Base-by-base conservation (phyloP, 2,888 invertebrate species). In the Nasonia oneida region DNA sequence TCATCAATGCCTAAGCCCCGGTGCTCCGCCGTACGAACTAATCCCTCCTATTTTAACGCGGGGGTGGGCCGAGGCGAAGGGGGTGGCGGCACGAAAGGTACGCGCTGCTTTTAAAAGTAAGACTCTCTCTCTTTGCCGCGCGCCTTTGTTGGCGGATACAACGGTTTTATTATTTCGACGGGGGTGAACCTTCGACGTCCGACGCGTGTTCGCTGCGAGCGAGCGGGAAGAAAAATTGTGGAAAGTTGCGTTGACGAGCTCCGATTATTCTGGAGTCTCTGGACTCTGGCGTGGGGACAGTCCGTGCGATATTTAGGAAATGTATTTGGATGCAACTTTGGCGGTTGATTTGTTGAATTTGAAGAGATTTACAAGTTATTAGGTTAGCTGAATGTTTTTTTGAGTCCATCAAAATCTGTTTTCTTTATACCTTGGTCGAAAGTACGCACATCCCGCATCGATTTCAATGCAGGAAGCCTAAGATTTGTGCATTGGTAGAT, bases 1-100 rank as follows among this genome's bases (percentile, higher is more conserved):
- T 93, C 93, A 93, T 93, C 93, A 93, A 93, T 93, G 93, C 92
- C 92, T 93, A 93, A 93, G 93, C 93, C 92, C 90, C 92, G 90
- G 90, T 91, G 92, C 91, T 76, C 67, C 57, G 39, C 91, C 91
- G 92, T 93, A 92, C 90, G 90, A 93, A 93, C 93, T 93, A 93
- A 93, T 93, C 93, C 93, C 93, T 93, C 90, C 93, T 93, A 93
- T 93, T 93, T 93, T 93, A 92, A 93, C 93, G 92, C 91, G 90
- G 78, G 78, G 80, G 80, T 57, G 75, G 64, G 81, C 42, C 3
- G 33, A 29, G 23, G 64, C 33, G 88, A 85, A 87, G 87, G 87
- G 18, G 67, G 14, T n/a, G 81, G 81, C 3, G 47, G 47, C 50
- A 87, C 87, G 87, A 73, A 88, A 87, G 88, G 89, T 89, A 90